A percentile compares a stretch with the other conserved stretches of the same genome.
Conservation (phyloP, 1,140 invertebrate species). For the Heterodera carotae region DNA sequence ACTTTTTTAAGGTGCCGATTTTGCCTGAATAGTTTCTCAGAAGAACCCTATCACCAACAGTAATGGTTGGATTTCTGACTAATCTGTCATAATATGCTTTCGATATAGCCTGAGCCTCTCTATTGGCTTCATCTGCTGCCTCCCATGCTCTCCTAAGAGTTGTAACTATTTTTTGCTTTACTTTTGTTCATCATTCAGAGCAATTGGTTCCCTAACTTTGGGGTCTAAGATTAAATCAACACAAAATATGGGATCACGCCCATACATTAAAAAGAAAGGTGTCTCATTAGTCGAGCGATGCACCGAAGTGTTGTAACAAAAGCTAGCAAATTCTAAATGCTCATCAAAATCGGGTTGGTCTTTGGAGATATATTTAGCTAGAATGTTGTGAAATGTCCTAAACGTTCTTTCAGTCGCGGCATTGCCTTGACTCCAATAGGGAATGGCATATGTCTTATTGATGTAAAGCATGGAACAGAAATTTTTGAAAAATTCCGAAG, state of each 20-base stretch:
- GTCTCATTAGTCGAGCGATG: conserved; percentile 26
- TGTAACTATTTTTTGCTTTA: conserved; percentile 10
- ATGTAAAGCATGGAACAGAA: conserved; percentile 26
- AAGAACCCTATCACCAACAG: conserved; percentile 26
- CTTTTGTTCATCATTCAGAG: background rate
- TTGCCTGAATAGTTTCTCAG: background rate
- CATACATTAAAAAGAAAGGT: conserved; percentile 36
- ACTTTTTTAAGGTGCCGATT: conserved; percentile 6
- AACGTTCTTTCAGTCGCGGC: conserved; percentile 20
- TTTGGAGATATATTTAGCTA: conserved; percentile 23
- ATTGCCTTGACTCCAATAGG: conserved; percentile 34
- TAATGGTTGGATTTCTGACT: conserved; percentile 12
- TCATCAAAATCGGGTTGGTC: conserved; percentile 33
- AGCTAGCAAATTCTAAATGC: conserved; percentile 8
- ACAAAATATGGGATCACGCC: conserved; percentile 31
- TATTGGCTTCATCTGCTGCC: background rate
- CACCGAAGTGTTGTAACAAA: conserved; percentile 38
- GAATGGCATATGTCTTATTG: conserved; percentile 27
- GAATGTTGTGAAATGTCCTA: conserved; percentile 30
- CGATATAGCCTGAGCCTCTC: background rate
- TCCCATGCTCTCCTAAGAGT: conserved; percentile 29
- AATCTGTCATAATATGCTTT: conserved; percentile 38
- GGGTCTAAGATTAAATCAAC: conserved; percentile 27
- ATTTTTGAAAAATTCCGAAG: conserved; percentile 27
- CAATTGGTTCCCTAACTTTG: background rate